Conservation (phyloP, 2,113 vertebrate genomes). For the Strigops habroptila region DNA sequence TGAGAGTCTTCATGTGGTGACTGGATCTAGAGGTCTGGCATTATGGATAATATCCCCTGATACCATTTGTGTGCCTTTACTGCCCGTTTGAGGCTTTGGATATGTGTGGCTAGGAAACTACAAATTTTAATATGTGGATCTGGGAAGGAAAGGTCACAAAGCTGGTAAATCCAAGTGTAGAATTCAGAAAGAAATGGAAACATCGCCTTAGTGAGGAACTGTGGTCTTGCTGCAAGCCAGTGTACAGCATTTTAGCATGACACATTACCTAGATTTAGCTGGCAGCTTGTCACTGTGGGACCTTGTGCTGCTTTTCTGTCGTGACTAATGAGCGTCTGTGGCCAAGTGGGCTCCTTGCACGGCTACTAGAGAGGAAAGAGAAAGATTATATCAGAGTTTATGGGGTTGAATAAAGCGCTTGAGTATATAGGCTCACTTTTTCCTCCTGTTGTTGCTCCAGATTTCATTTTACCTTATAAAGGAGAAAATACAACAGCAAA, state of each 20-base stretch:
- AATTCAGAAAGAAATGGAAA: neutral
- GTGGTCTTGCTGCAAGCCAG: neutral
- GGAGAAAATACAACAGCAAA: neutral
- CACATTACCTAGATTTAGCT: conserved; percentile 48
- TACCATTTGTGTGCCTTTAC: neutral
- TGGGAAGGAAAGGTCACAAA: neutral
- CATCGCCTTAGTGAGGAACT: neutral
- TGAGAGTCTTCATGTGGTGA: neutral
- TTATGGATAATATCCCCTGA: neutral
- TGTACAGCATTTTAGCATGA: neutral
- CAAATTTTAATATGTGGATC: neutral
- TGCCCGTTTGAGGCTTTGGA: neutral
- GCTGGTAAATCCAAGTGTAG: neutral
- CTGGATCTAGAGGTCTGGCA: neutral
- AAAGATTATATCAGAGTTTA: conserved; percentile 11
- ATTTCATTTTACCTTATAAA: neutral
- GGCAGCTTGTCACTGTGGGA: conserved; percentile 31
- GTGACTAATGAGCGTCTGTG: conserved; percentile 26
- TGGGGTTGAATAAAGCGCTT: neutral
- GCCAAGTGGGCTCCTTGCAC: neutral
- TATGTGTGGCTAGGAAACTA: neutral
- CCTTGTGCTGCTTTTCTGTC: conserved; percentile 17
- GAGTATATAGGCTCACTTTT: neutral
- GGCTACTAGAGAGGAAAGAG: neutral
- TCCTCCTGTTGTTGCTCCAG: neutral